Evolutionary conservation across 2,888 invertebrate species (phyloP), one percentile per base, ranked within the genome.

Genomic region (Abscondita cerata): DNA sequence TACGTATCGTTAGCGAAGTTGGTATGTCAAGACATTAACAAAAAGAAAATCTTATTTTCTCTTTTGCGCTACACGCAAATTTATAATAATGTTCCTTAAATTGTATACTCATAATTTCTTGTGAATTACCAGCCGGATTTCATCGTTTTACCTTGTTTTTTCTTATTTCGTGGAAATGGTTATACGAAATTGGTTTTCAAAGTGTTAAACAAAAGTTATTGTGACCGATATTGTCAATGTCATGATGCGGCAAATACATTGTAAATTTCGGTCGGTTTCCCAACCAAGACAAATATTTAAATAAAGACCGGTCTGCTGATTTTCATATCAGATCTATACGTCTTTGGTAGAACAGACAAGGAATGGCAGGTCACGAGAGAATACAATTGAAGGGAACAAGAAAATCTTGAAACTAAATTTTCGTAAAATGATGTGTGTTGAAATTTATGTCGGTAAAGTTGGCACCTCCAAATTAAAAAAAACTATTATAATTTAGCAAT

Each of bases 171-270:
- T 34, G 52, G 44, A 40, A 13, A 13, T 19, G 44, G 18, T 9
- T 8, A 9, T 16, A 15, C 8, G 15, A 16, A 13, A 9, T 13
- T 1, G 15, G 18, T 15, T 15, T 38, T 58, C 53, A 41, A 48
- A 57, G n/a, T n/a, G n/a, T 19, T 38, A 20, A 53, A 34, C 62
- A 62, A 57, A 58, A 57, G 31, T 58, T 44, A 53, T 34, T 36
- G 20, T 53, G 41, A 50, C 18, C 53, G 56, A 48, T n/a, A n/a
- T 36, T 57, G 58, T 62, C 58, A 62, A 52, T 41, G 50, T 62
- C 53, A n/a, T 62, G 58, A 58, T 40, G 58, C 54, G 38, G 48
- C 48, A 46, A 15, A 41, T 19, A 33, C 36, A 51, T 52, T 51
- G 40, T 41, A 56, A 56, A 56, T 56, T 56, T 16, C 46, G 25